A percentile compares a stretch with the other conserved stretches of the same genome.
phyloP scores from a whole-genome alignment of 1,140 invertebrate genomes.

The Zophobas morio region DNA sequence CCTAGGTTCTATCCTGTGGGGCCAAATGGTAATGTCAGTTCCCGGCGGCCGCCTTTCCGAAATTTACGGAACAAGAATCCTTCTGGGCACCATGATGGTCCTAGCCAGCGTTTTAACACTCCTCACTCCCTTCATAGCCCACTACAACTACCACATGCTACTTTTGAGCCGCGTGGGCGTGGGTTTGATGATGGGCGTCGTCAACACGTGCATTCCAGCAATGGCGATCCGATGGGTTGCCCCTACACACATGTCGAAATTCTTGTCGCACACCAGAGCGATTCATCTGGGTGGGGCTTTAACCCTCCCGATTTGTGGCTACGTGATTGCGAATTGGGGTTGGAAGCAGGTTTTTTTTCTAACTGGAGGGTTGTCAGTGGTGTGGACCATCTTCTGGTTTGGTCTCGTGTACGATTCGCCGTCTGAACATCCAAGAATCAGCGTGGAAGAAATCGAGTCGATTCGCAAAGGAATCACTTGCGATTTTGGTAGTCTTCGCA shows the following conservation, averaged over 20 bases:
- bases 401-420: conserved; percentile 88
- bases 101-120: conserved; percentile 84
- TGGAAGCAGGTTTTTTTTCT: conserved; percentile 89
- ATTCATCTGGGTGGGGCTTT: conserved; percentile 85
- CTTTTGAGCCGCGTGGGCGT: conserved; percentile 74
- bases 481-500: conserved; percentile 59
- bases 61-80: conserved; percentile 80
- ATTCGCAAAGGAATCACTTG: conserved; percentile 68
- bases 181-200: conserved; percentile 83
- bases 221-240: conserved; percentile 91
- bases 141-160: conserved; percentile 70
- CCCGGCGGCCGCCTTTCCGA: conserved; percentile 88
- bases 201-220: conserved; percentile 89
- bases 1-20: conserved; percentile 89
- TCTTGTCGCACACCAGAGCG: conserved; percentile 87
- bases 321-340: conserved; percentile 79
- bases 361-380: conserved; percentile 79
- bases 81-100: conserved; percentile 87
- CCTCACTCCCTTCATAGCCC: conserved; percentile 81
- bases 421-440: conserved; percentile 86
- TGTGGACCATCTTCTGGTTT: conserved; percentile 89
- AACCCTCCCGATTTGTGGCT: conserved; percentile 84
- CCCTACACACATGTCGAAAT: conserved; percentile 86
- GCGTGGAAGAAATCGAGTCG: conserved; percentile 80
- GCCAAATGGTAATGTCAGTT: conserved; percentile 87